Evolutionary conservation across 2,797 vertebrate genomes (phyloP), one percentile per base, ranked within the genome.

Genomic region (Enoplosus armatus): DNA sequence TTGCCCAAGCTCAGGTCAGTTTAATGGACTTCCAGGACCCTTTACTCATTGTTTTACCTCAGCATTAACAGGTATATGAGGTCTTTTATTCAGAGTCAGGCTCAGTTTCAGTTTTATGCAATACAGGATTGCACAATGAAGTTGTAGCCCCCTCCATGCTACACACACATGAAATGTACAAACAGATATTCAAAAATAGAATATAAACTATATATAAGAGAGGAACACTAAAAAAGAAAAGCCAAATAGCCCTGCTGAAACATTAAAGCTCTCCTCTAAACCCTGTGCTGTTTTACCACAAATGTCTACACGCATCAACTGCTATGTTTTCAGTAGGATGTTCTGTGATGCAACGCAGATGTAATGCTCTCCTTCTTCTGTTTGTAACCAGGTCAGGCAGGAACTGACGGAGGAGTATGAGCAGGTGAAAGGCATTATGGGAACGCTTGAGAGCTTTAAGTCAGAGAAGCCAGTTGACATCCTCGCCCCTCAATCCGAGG

Each of bases 321-420:
- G 22, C 20, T 53, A 4, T 54, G 24, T 62, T 48, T 63, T 63
- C 2, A 80, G 9, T 8, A 3, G 29, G 27, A 55, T 58, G 45
- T 18, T 72, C 48, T 53, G 26, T 39, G 12, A 53, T 45, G 33
- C 27, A 31, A 2, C 22, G 8, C 20, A 76, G 22, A 33, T 27
- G 6, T 6, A 7, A 8, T 12, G 12, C 37, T 35, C 5, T 37
- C 12, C 56, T 22, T 41, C 27, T 22, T 29, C 24, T 79, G 41
- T 83, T 45, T 79, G 41, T 72, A 3, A 26, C 22, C 64, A 99
- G 98, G 95, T 99, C 74, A 96, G 93, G 54, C 96, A 97, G 86
- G 97, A 99, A 85, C 94, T 99, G 88, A 84, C 95, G 48, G 97
- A 98, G 92, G 98, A 99, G 90, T 98, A 97, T 39, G 97, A 99